Evolutionary conservation across 2,797 vertebrate species (phyloP), one percentile per base, ranked within the genome.

Genomic region (Atherinosoma microstoma): DNA sequence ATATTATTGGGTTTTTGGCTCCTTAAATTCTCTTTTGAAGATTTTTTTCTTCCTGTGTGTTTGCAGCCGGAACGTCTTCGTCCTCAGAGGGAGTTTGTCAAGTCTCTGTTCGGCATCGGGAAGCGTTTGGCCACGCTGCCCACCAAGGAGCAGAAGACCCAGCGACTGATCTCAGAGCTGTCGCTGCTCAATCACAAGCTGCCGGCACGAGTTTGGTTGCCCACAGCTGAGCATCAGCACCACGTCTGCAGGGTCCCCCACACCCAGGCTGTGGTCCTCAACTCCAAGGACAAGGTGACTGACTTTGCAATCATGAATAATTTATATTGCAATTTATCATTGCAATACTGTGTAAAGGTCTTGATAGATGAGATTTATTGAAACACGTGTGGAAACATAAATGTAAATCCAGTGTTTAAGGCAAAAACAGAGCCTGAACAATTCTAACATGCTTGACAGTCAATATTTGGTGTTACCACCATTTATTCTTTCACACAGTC

Each of bases 71-170:
- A 96, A 59, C 93, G 97, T 18, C 94, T 99, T 8, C 96, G 97
- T 3, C 97, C 97, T 1, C 97, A 98, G 92, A 83, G 97, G 3
- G 97, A 98, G 22, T 98, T 98, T 82, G 97, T 99, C 68, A 97
- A 97, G 83, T 98, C 97, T 0, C 93, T 99, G 74, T 96, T 99
- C 75, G 91, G 95, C 58, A 99, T 99, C 6, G 97, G 97, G 75
- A 98, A 97, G 87, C 96, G 97, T 16, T 71, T 99, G 88, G 97
- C 96, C 53, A 98, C 96, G 0, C 92, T 99, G 70, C 96, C 97
- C 20, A 98, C 97, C 87, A 98, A 98, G 78, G 97, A 98, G 89
- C 97, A 98, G 94, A 99, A 99, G 87, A 99, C 97, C 0, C 96
- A 97, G 86, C 87, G 97, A 4, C 94, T 99, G 22, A 96, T 99